phyloP scores from a whole-genome alignment of 2,888 invertebrate genomes.

The Mythimna lalbum region DNA sequence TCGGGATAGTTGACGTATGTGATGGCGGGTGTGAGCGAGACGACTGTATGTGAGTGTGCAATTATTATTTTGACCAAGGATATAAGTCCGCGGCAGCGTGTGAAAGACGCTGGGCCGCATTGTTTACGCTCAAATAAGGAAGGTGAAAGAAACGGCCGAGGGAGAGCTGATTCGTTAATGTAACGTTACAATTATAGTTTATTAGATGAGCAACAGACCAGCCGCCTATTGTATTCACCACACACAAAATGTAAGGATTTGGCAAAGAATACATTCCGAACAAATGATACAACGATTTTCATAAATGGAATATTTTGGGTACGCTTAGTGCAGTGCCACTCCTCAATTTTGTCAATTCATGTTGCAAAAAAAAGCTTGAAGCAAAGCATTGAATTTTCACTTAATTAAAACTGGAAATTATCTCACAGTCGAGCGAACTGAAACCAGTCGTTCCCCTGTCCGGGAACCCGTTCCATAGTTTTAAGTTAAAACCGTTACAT shows the following conservation, averaged over 20 bases:
- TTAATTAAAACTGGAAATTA: constrained; percentile 85
- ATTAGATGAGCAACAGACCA: constrained; percentile 77
- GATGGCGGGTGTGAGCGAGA: constrained; percentile 82
- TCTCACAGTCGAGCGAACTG: constrained; percentile 84
- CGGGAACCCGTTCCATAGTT: constrained; percentile 89
- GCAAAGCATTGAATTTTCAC: constrained; percentile 65
- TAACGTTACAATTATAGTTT: constrained; percentile 82
- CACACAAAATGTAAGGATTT: constrained; percentile 56
- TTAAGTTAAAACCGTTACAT: constrained; percentile 90
- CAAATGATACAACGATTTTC: constrained; percentile 40
- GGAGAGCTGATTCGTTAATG: constrained; percentile 81
- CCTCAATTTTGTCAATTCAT: constrained; percentile 12
- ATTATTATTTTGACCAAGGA: constrained; percentile 90
- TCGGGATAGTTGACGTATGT: constrained; percentile 84
- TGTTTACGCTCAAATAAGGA: constrained; percentile 90
- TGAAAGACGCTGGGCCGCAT: constrained; percentile 88
- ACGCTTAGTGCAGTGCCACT: not conserved
- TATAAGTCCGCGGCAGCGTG: constrained; percentile 89
- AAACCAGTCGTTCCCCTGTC: constrained; percentile 86
- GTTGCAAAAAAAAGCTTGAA: constrained; percentile 16
- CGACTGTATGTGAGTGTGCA: constrained; percentile 82
- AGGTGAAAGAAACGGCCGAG: constrained; percentile 85
- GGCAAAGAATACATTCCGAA: constrained; percentile 53
- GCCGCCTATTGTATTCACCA: constrained; percentile 68
- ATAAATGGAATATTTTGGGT: constrained; percentile 35